Evolutionary conservation across 2,113 vertebrate species (phyloP).

Genomic region (Fukomys damarensis): DNA sequence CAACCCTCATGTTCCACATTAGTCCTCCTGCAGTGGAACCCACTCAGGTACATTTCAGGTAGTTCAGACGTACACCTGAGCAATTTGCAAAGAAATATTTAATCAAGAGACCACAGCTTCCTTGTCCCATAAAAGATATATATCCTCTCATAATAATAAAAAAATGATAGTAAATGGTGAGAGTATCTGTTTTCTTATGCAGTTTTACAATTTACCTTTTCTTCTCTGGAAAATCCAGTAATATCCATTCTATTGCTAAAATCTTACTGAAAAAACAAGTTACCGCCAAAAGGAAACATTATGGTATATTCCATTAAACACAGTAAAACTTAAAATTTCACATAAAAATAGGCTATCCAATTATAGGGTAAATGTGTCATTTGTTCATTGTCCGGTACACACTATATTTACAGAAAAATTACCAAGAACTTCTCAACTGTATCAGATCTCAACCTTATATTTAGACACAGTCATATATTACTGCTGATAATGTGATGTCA

Average conservation of each 20-base stretch:
- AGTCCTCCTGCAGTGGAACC: not conserved
- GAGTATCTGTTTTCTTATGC: conserved; percentile 42
- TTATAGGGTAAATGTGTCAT: conserved; percentile 86
- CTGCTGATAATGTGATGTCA: conserved; percentile 95
- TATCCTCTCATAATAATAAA: conserved; percentile 24
- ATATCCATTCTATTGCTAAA: conserved; percentile 80
- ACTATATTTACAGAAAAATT: conserved; percentile 89
- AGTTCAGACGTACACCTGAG: not conserved
- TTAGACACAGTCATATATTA: conserved; percentile 96
- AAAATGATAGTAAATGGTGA: conserved; percentile 4
- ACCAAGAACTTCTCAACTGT: conserved; percentile 85
- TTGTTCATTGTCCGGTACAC: conserved; percentile 87
- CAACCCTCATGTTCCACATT: not conserved
- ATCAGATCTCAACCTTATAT: conserved; percentile 91
- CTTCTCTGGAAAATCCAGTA: conserved; percentile 73
- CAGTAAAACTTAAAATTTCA: conserved; percentile 88
- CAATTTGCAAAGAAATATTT: conserved; percentile 33
- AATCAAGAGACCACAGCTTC: not conserved
- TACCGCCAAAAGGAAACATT: conserved; percentile 89
- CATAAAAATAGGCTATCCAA: conserved; percentile 92
- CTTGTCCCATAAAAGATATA: conserved; percentile 31
- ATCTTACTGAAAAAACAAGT: conserved; percentile 83
- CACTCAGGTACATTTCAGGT: not conserved
- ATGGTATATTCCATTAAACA: conserved; percentile 89
- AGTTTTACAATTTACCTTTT: conserved; percentile 74